These are phyloP conservation scores for Diorhabda carinulata DNA, from an alignment of 1,140 invertebrate genomes.

Conservation along the genomic window DNA sequence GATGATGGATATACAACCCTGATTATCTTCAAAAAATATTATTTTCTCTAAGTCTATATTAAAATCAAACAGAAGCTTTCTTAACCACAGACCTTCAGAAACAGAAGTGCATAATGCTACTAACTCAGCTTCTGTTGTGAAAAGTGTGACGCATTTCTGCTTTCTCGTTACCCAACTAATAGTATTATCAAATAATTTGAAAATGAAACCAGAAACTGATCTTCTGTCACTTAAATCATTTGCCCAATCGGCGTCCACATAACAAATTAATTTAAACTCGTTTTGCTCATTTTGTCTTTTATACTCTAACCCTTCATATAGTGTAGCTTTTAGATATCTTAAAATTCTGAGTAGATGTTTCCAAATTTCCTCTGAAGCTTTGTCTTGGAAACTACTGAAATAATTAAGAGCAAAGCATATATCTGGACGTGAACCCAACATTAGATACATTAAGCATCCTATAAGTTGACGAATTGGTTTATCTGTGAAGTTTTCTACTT, in stretches of 20 bases:
- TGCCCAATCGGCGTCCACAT: conserved; percentile 28
- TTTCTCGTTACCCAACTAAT: conserved; percentile 29
- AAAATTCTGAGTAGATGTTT: not conserved
- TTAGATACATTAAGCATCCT: conserved; percentile 8
- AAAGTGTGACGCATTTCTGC: conserved; percentile 26
- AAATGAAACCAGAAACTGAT: conserved; percentile 22
- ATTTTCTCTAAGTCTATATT: conserved; percentile 1
- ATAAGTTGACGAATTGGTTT: conserved; percentile 10
- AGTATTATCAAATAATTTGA: not conserved
- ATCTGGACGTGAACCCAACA: not conserved
- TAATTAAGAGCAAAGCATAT: not conserved
- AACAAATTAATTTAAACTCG: conserved; percentile 10
- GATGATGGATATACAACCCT: conserved; percentile 42
- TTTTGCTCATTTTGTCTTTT: conserved; percentile 6
- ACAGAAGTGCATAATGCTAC: conserved; percentile 38
- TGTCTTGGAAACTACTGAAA: conserved; percentile 2
- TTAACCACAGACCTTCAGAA: conserved; percentile 41
- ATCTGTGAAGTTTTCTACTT: conserved; percentile 3
- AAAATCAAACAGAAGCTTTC: conserved; percentile 37
- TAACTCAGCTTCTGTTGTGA: conserved; percentile 54
- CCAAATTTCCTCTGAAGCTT: not conserved
- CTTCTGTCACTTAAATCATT: conserved; percentile 35
- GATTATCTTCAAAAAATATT: conserved; percentile 21
- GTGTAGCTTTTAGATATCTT: conserved; percentile 1
- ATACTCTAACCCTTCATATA: conserved; percentile 4